Evolutionary conservation across 2,113 vertebrate species (phyloP), one percentile per base, ranked within the genome.

Genomic region (Pelecanus crispus): DNA sequence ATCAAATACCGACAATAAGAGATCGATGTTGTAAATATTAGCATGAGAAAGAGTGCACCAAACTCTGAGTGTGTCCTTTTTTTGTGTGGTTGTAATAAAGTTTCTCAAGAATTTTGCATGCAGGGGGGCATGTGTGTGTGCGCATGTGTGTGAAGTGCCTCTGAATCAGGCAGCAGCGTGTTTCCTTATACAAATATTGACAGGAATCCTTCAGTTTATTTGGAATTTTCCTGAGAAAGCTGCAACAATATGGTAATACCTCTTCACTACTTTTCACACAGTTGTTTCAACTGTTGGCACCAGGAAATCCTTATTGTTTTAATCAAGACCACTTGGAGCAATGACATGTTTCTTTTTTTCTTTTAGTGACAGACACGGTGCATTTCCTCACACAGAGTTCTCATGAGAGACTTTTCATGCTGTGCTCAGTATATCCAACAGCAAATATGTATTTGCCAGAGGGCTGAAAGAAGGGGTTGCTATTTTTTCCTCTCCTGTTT

Each of bases 291-390:
- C 97, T 98, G 77, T 87, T 97, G 98, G 98, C 97, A 98, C 97
- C 98, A 99, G 99, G 99, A 99, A 99, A 97, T 97, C 68, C 92
- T 98, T 92, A 99, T 99, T 99, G 99, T 99, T 99, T 98, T 94
- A 83, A 90, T 79, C 92, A 89, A 68, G 96, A 96, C 95, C 88
- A 89, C 80, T 95, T 79, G 97, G 94, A 94, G 96, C 90, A 93
- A 95, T 96, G 97, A 98, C 97, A 97, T 95, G 91, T 94, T 97
- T 92, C 86, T 94, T 96, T 86, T 91, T 91, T 89, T 75, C 79
- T 81, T 89, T 94, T 91, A 93, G 95, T 98, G 98, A 98, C 98
- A 98, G 98, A 99, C 98, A 98, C 91, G 94, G 97, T 98, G 92
- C 82, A 95, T 98, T 99, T 99, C 98, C 99, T 99, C 96, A 40